These are phyloP conservation scores for Pharmacophagus antenor DNA, from an alignment of 2,888 invertebrate species.

Conservation along the genomic window DNA sequence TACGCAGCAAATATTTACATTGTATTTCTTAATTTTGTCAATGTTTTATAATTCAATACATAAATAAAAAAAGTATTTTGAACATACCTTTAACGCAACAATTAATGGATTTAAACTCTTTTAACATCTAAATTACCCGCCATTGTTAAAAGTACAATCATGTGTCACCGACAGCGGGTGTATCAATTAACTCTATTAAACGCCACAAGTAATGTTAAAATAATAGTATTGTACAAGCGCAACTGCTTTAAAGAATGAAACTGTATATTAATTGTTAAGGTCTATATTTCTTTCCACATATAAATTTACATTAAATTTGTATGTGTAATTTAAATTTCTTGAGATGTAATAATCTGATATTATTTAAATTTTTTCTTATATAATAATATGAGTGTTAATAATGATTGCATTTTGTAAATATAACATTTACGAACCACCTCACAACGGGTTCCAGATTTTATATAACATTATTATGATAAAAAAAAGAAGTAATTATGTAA, in stretches of 20 bases:
- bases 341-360: too few relatives aligned
- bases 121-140: conserved; percentile 15
- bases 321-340: too few relatives aligned
- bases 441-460: too few relatives aligned
- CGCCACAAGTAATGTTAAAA: conserved; percentile 9
- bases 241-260: not conserved
- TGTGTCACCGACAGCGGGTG: conserved; percentile 17
- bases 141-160: conserved; percentile 24
- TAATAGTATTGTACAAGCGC: not conserved
- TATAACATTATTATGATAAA: too few relatives aligned
- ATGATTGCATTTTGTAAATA: too few relatives aligned
- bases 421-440: too few relatives aligned
- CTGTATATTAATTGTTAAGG: not conserved
- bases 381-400: too few relatives aligned
- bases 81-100: not conserved
- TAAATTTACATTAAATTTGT: not conserved
- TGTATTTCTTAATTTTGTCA: too few relatives aligned
- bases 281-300: not conserved
- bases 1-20: too few relatives aligned
- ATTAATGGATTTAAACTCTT: not conserved
- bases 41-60: too few relatives aligned
- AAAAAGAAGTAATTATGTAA: too few relatives aligned
- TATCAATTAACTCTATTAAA: conserved; percentile 22
- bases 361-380: too few relatives aligned
- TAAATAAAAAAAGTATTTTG: not conserved